phyloP scores from a whole-genome alignment of 2,888 invertebrate genomes.

The Sinopyrophorus schimmeli region DNA sequence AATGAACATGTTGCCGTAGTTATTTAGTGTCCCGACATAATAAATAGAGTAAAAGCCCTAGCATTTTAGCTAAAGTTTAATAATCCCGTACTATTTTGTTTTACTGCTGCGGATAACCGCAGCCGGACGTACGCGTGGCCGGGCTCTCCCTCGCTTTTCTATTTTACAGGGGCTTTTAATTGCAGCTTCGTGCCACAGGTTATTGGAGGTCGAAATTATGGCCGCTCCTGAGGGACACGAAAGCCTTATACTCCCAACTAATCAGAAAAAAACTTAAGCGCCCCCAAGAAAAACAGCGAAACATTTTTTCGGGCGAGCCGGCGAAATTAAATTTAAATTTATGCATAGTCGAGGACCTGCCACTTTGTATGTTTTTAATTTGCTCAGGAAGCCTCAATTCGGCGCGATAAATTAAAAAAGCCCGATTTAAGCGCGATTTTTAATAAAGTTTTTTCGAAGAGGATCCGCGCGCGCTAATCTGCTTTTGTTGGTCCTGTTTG shows the following conservation, averaged over 20 bases:
- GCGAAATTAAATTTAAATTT: slow-evolving; percentile 29
- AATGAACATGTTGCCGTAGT: too few species aligned
- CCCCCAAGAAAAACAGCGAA: slow-evolving; percentile 22
- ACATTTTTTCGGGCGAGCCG: slow-evolving; percentile 16
- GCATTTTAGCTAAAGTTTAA: slow-evolving; percentile 24
- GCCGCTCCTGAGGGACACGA: slow-evolving; percentile 22
- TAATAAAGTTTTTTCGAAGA: too few species aligned
- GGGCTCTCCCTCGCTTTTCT: slow-evolving; percentile 22
- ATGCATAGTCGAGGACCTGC: slow-evolving; percentile 14
- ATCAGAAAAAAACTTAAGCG: slow-evolving; percentile 18
- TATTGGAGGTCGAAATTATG: slow-evolving; percentile 27
- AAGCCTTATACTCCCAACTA: slow-evolving; percentile 7
- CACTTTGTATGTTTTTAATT: slow-evolving; percentile 30
- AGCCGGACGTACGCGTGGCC: slow-evolving; percentile 24
- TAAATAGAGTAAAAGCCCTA: slow-evolving; percentile 15
- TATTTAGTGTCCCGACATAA: slow-evolving; percentile 5
- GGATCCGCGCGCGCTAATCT: too few species aligned
- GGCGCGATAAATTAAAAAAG: slow-evolving; percentile 20
- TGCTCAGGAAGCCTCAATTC: slow-evolving; percentile 17
- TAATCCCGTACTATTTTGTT: slow-evolving; percentile 28
- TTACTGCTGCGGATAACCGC: slow-evolving; percentile 27
- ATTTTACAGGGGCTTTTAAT: slow-evolving; percentile 29
- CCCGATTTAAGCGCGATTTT: slow-evolving; percentile 11
- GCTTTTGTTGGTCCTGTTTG: too few species aligned
- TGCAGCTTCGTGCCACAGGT: slow-evolving; percentile 26